Evolutionary conservation across 2,113 vertebrate genomes (phyloP), one percentile per base, ranked within the genome.

Genomic region (Anoura caudifer): DNA sequence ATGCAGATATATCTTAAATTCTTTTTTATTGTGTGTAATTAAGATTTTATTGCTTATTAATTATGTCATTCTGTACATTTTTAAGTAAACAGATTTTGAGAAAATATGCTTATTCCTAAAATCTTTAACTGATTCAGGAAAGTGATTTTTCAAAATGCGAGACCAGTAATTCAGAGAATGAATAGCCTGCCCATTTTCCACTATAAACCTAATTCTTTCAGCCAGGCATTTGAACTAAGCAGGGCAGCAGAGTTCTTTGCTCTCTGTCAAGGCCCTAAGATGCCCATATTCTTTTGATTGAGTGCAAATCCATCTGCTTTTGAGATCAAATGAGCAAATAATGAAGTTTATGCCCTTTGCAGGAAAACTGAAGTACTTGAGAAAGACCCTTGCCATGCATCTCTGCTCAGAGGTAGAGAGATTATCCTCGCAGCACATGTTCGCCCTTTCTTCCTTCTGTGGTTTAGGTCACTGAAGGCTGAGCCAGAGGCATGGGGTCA

Each of bases 301-400:
- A 80, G 36, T 61, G 24, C 36, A 83, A 52, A 72, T 65, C 61
- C 45, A 28, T 77, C 38, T 95, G 76, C 47, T 80, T 85, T 95
- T 94, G 50, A 85, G 72, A 91, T 94, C 82, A 93, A 73, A 54
- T 92, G 65, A 87, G 85, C 56, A 83, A 83, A 76, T 85, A 52
- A 76, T 72, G 54, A 88, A 72, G 82, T 59, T 45, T 84, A 50
- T 82, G 38, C 45, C 67, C 15, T 91, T 79, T 88, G 56, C 28
- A 95, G 45, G 47, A 70, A 79, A 94, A 79, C 36, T 16, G 2
- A 16, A 63, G 43, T 15, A 24, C 59, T 43, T 54, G 20, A 5
- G 41, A 45, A 50, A 80, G 52, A 47, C n/a, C 61, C 8, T 80
- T 36, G 50, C n/a, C 19, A 0, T 20, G 41, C 16, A 0, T 52